phyloP scores from a whole-genome alignment of 2,888 invertebrate genomes.

The Rotaria socialis region DNA sequence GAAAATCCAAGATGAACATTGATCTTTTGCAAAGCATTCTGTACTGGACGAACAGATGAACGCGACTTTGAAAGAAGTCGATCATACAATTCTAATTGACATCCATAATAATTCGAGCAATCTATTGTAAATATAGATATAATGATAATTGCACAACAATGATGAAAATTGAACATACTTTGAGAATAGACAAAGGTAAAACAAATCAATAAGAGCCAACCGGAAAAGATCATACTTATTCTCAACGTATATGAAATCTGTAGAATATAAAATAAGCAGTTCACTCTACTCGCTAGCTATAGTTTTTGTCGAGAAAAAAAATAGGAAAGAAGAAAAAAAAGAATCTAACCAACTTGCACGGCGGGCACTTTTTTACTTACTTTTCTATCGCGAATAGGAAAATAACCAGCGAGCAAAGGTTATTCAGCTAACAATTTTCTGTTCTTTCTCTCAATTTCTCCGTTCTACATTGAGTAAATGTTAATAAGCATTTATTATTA shows the following conservation, averaged over 20 bases:
- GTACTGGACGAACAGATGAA: conserved; percentile 26
- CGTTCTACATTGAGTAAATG: background rate
- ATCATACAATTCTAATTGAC: background rate
- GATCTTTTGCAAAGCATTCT: background rate
- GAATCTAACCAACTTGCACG: background rate
- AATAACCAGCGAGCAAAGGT: background rate
- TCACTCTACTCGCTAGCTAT: background rate
- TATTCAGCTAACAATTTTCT: background rate
- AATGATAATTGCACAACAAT: background rate
- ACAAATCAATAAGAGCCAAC: background rate
- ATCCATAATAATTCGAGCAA: background rate
- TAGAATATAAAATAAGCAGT: background rate
- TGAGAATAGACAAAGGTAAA: background rate
- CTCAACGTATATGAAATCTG: background rate
- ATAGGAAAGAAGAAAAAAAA: background rate
- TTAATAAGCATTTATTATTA: too few species aligned
- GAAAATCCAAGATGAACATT: background rate
- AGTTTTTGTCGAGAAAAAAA: background rate
- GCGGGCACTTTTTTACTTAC: background rate
- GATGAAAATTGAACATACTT: background rate
- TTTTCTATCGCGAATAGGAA: background rate
- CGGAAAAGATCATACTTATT: background rate
- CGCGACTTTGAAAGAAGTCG: background rate
- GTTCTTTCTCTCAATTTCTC: background rate
- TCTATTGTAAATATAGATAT: background rate